Base-by-base conservation (phyloP, 2,797 vertebrate genomes). In the Liasis olivaceus region DNA sequence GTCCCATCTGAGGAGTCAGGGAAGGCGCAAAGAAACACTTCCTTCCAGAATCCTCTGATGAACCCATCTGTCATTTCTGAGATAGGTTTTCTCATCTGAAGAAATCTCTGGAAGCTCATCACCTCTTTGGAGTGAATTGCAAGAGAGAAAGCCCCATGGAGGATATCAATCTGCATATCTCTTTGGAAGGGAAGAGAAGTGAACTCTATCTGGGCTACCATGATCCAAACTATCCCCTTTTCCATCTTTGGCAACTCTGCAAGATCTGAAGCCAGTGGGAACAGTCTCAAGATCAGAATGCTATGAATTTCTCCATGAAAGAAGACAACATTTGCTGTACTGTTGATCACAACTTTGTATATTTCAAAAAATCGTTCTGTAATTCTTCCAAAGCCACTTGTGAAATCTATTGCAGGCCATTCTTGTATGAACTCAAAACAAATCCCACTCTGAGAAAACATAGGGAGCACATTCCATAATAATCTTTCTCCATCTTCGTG, bases 191-290 rank as follows among this genome's bases (percentile, higher is more conserved):
- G 4, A 2, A 63, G 0, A 22, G 47, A 85, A 31, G 47, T 64
- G 81, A 91, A 85, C 14, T 91, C 90, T 60, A 85, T 15, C 90
- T 91, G 59, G 28, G 90, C 90, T 31, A 84, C 54, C 90, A 91
- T 85, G 20, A 91, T 64, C 90, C 90, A 91, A 0, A 91, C 81
- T 22, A 63, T 85, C 1, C 14, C 13, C 20, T 85, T 85, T 15
- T 8, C 8, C 17, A 28, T 0, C 22, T 64, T 7, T 54, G 17
- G 17, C 11, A 85, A 14, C 2, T 2, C 11, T 2, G 62, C 60
- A 14, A 15, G 14, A 22, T 31, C 12, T 64, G 81, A 22, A 20
- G 2, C 11, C 28, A 1, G 6, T 4, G 20, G 9, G 4, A 85
- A 0, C 28, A 47, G 14, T 63, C 77, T 85, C 77, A 85, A 85